These are phyloP conservation scores for Crotalus tigris DNA, from an alignment of 2,113 vertebrate species.

Conservation along the genomic window DNA sequence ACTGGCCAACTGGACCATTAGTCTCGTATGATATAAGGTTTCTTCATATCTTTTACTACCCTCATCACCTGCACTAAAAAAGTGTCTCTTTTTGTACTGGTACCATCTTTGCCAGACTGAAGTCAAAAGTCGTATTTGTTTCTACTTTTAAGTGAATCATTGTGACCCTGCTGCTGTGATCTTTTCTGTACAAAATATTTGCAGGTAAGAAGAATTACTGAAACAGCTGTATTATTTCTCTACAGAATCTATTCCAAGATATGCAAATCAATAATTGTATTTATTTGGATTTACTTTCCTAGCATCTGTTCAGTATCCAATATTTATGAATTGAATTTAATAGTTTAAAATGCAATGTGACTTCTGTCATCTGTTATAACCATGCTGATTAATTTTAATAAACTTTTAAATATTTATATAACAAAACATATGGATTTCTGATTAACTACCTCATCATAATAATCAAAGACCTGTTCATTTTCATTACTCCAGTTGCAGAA, in stretches of 20 bases:
- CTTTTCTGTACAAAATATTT: not conserved
- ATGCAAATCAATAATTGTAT: constrained; percentile 12
- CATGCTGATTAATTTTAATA: constrained; percentile 27
- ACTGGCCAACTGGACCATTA: not conserved
- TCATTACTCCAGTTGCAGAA: not conserved
- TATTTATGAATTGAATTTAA: not conserved
- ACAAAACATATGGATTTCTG: constrained; percentile 14
- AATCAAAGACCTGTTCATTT: not conserved
- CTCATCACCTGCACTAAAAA: not conserved
- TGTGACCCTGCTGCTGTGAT: not conserved
- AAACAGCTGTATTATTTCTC: constrained; percentile 17
- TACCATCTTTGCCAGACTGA: not conserved
- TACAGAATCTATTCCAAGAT: constrained; percentile 11
- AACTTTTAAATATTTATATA: constrained; percentile 8
- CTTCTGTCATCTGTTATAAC: constrained; percentile 20
- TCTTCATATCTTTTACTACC: not conserved
- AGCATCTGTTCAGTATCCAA: constrained; percentile 6
- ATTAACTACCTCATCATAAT: constrained; percentile 8
- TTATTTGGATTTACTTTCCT: constrained; percentile 17
- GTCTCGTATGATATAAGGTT: not conserved
- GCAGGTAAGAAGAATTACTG: constrained; percentile 8
- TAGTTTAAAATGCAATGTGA: constrained; percentile 20
- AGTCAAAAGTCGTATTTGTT: not conserved
- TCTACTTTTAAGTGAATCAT: not conserved
- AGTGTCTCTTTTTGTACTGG: not conserved